These are phyloP conservation scores for Macrosiphum euphorbiae DNA, from an alignment of 2,888 invertebrate species.

Conservation along the genomic window DNA sequence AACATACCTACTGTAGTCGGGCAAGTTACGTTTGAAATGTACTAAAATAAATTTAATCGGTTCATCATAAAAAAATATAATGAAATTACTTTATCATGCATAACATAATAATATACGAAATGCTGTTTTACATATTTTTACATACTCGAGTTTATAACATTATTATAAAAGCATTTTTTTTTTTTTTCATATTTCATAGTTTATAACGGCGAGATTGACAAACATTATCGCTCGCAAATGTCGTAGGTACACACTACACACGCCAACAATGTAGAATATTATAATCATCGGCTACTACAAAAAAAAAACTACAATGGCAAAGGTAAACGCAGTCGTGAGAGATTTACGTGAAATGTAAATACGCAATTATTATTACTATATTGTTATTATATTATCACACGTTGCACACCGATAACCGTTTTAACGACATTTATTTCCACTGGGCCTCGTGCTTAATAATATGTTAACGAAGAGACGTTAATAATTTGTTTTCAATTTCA, in stretches of 20 bases:
- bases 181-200: neutral
- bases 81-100: neutral
- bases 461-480: neutral
- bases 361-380: neutral
- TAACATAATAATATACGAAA: neutral
- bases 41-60: neutral
- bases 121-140: neutral
- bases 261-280: neutral
- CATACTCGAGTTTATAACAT: neutral
- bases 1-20: neutral
- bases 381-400: neutral
- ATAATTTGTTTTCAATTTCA: neutral
- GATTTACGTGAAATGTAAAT: neutral
- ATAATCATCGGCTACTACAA: neutral
- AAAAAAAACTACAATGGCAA: neutral
- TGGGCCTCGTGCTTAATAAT: neutral
- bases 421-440: neutral
- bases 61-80: neutral
- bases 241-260: neutral
- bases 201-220: neutral
- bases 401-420: neutral
- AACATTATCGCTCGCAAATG: neutral
- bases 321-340: neutral
- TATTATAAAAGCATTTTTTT: neutral
- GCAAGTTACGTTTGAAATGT: neutral